These are phyloP conservation scores for Halisarca cf. caerulea DNA, from an alignment of 37 sponge, comb jelly and placozoan genomes.

Conservation along the genomic window DNA sequence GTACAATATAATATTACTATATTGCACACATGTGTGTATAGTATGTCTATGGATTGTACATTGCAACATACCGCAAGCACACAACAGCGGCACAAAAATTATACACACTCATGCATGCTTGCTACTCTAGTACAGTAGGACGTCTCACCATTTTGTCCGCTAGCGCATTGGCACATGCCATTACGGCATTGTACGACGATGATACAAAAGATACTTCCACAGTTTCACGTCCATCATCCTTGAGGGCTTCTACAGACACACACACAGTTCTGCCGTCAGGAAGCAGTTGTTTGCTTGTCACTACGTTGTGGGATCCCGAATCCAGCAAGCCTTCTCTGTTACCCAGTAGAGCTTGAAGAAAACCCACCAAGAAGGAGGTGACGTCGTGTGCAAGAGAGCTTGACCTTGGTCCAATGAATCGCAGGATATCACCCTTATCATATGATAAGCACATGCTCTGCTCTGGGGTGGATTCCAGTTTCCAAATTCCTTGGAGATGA, in stretches of 20 bases:
- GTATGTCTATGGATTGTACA: too few relatives aligned
- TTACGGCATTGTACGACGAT: slow-evolving; percentile 29
- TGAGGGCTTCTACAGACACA: neutral
- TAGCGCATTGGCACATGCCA: slow-evolving; percentile 7
- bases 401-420: too few relatives aligned
- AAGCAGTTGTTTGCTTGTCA: neutral
- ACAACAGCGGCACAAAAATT: too few relatives aligned
- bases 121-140: neutral
- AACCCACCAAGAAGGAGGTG: neutral
- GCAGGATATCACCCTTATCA: too few relatives aligned
- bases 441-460: too few relatives aligned
- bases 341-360: neutral
- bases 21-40: neutral
- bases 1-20: too few relatives aligned
- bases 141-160: neutral
- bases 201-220: slow-evolving; percentile 8
- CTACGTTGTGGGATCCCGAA: neutral
- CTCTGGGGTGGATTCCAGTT: too few relatives aligned
- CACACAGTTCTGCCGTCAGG: neutral
- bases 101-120: slow-evolving; percentile 13
- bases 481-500: too few relatives aligned
- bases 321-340: neutral
- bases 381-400: neutral
- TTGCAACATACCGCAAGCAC: too few relatives aligned
- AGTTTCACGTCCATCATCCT: neutral